These are phyloP conservation scores for Papilio protenor DNA, from an alignment of 2,888 invertebrate genomes.

Conservation along the genomic window DNA sequence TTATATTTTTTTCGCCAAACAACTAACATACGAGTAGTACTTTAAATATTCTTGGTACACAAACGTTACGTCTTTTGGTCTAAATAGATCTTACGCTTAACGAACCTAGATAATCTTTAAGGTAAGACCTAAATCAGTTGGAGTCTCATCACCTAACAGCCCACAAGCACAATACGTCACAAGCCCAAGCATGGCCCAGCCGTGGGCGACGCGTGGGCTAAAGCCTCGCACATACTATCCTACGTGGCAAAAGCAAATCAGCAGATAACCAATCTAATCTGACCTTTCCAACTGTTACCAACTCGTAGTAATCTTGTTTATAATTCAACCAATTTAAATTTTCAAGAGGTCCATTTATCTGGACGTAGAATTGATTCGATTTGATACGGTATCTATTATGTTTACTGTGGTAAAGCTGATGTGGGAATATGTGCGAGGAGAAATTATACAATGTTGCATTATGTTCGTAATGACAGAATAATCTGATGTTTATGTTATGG, in stretches of 20 bases:
- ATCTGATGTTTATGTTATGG: conserved; percentile 39
- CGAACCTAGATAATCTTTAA: not conserved
- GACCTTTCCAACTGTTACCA: conserved; percentile 51
- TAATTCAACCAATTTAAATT: conserved; percentile 41
- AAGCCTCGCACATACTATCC: conserved; percentile 72
- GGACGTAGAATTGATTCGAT: conserved; percentile 67
- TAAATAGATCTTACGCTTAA: not conserved
- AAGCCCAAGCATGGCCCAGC: conserved; percentile 47
- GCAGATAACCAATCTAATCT: conserved; percentile 58
- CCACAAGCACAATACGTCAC: conserved; percentile 37
- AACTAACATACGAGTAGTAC: not conserved
- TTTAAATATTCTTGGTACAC: not conserved
- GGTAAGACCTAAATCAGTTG: conserved; percentile 18
- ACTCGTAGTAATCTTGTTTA: conserved; percentile 42
- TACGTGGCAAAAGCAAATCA: conserved; percentile 66
- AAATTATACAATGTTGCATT: conserved; percentile 36
- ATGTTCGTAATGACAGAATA: conserved; percentile 24
- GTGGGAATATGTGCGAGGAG: conserved; percentile 59
- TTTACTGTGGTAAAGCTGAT: conserved; percentile 73
- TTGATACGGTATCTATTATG: conserved; percentile 69
- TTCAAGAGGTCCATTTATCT: conserved; percentile 54
- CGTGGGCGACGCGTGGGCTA: conserved; percentile 80
- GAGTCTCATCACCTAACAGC: conserved; percentile 17
- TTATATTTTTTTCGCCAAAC: not conserved
- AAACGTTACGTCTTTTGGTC: not conserved